Evolutionary conservation across 2,888 invertebrate species (phyloP).

Genomic region (Byasa hedistus): DNA sequence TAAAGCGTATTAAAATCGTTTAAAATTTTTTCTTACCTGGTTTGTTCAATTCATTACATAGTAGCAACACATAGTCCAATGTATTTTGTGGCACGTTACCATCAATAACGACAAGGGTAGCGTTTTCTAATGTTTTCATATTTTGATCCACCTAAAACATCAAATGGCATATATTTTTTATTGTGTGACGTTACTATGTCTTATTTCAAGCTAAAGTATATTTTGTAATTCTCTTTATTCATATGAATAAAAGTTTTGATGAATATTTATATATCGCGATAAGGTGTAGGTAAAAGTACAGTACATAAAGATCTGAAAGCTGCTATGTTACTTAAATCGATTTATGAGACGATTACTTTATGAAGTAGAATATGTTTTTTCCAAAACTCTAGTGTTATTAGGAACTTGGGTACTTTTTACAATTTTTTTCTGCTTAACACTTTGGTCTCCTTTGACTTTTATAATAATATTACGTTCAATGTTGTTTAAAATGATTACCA

Average conservation of each 20-base stretch:
- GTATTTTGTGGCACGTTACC: slow-evolving; percentile 87
- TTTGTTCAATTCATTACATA: slow-evolving; percentile 81
- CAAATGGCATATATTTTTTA: background rate
- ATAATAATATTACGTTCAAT: background rate
- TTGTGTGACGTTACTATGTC: too few relatives aligned
- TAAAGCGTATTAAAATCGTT: background rate
- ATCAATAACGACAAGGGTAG: slow-evolving; percentile 90
- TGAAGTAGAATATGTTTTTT: too few relatives aligned
- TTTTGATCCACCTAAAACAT: slow-evolving; percentile 80
- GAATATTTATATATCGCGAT: too few relatives aligned
- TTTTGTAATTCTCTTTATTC: too few relatives aligned
- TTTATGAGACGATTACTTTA: too few relatives aligned
- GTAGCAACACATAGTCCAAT: slow-evolving; percentile 81
- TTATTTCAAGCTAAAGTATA: too few relatives aligned
- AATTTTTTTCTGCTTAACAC: background rate
- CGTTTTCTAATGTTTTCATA: slow-evolving; percentile 77
- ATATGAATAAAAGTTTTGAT: too few relatives aligned
- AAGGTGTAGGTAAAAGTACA: too few relatives aligned
- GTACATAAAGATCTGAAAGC: too few relatives aligned
- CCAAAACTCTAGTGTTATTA: too few relatives aligned
- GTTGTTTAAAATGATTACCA: slow-evolving; percentile 73
- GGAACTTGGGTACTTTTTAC: too few relatives aligned
- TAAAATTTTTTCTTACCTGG: slow-evolving; percentile 82
- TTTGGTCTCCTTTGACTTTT: background rate
- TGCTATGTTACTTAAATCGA: too few relatives aligned